Evolutionary conservation across 2,797 vertebrate genomes (phyloP), one percentile per base, ranked within the genome.

Genomic region (Steatocranus sp.): DNA sequence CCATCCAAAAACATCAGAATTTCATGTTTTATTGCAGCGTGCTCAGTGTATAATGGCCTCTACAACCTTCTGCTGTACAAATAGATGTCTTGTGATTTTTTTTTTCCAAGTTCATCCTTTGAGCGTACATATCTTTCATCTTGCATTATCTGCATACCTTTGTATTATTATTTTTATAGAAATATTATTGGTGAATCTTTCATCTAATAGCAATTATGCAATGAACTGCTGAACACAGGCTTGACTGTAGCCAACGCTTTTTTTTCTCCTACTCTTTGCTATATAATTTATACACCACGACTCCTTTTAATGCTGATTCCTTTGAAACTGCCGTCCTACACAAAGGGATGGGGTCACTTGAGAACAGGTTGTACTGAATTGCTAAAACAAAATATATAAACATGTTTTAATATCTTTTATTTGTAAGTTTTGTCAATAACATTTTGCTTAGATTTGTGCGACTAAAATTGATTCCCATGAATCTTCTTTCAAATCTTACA

Each of bases 231-330:
- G 38, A 70, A 18, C 41, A 27, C 41, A 41, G 38, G 14, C 63
- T 46, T 18, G 15, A 46, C 66, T 46, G 6, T 6, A 12, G 23
- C 36, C 25, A 3, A 58, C 6, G 0, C 66, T 18, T 46, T 46
- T 46, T 8, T 46, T 36, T 0, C 17, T 61, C 30, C 8, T 10
- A 4, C 32, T 76, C 41, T 32, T 74, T 75, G 6, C 23, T 30
- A 48, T 30, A 18, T 73, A 48, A 27, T 48, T 11, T 30, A 48
- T 58, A 70, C 76, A 48, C 50, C 61, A 79, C 17, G 17, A 73
- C 15, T 48, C 25, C 25, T 73, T 73, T 18, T 75, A 66, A 34
- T 73, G 84, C 83, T 82, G 86, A 85, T 83, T 91, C 82, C 23
- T 76, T 38, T 32, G 18, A 86, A 79, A 85, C 25, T 6, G 27